Evolutionary conservation across 2,797 vertebrate genomes (phyloP).

Genomic region (Ptychadena robeensis): DNA sequence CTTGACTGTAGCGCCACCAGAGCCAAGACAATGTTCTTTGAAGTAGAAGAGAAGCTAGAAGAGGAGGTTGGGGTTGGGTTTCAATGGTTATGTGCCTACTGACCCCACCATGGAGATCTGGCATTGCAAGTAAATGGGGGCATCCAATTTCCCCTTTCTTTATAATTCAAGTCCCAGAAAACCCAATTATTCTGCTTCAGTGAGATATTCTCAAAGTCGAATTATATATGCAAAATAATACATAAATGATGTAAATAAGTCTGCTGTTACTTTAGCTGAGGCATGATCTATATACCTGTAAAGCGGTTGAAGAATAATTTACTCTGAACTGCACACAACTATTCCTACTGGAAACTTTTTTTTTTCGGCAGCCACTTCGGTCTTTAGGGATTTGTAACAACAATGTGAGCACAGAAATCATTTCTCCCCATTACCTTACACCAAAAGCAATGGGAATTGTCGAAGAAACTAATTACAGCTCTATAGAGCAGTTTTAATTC

Average conservation of each 20-base stretch:
- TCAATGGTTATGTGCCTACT: too few species aligned
- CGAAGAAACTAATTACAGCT: slow-evolving; percentile 40
- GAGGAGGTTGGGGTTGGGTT: too few species aligned
- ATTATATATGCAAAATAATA: neutral
- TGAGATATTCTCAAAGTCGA: neutral
- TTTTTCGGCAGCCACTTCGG: neutral
- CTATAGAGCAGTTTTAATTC: slow-evolving; percentile 11
- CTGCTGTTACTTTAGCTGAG: neutral
- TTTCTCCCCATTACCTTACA: slow-evolving; percentile 24
- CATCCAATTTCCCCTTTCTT: neutral
- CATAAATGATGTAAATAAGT: neutral
- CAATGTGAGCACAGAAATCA: neutral
- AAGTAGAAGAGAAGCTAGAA: too few species aligned
- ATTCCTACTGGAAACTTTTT: neutral
- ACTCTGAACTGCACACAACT: slow-evolving; percentile 1
- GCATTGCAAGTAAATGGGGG: too few species aligned
- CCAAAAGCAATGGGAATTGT: slow-evolving; percentile 1
- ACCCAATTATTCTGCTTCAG: neutral
- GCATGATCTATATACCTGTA: neutral
- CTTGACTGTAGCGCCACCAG: too few species aligned
- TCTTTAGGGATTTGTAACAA: neutral
- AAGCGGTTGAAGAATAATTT: neutral
- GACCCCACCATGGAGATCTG: too few species aligned
- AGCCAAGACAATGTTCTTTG: too few species aligned
- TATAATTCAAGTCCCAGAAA: neutral